Evolutionary conservation across 92 coral and sea anemone genomes (phyloP).

Genomic region (Galaxea fascicularis): DNA sequence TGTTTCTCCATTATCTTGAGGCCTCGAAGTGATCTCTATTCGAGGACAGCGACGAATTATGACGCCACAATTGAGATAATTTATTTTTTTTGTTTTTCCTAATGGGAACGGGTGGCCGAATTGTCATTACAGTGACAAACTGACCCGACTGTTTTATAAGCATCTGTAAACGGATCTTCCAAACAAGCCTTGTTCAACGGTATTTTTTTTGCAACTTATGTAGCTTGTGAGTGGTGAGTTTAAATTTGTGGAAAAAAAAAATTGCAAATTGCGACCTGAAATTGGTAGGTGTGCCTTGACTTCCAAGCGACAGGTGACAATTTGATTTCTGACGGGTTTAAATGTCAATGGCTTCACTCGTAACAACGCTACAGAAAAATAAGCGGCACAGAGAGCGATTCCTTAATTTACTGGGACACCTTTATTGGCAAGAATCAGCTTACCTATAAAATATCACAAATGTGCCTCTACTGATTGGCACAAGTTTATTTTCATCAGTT

Average conservation of each 20-base stretch:
- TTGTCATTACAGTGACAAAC: neutral
- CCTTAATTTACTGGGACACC: neutral
- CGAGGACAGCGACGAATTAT: neutral
- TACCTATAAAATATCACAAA: neutral
- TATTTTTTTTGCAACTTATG: neutral
- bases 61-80: slow-evolving; percentile 52
- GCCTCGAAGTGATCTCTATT: slow-evolving; percentile 25
- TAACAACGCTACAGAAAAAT: neutral
- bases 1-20: slow-evolving; percentile 12
- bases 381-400: neutral
- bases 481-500: no score
- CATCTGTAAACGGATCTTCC: neutral
- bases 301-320: slow-evolving; percentile 1
- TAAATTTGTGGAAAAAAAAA: neutral
- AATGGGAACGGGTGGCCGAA: slow-evolving; percentile 28
- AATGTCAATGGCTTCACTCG: no score
- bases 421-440: neutral
- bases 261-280: no score
- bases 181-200: neutral
- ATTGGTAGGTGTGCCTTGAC: neutral
- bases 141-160: neutral
- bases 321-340: neutral
- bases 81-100: slow-evolving; percentile 5
- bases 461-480: no score
- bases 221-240: neutral